phyloP scores from a whole-genome alignment of 2,113 vertebrate species.

The Sprattus sprattus region DNA sequence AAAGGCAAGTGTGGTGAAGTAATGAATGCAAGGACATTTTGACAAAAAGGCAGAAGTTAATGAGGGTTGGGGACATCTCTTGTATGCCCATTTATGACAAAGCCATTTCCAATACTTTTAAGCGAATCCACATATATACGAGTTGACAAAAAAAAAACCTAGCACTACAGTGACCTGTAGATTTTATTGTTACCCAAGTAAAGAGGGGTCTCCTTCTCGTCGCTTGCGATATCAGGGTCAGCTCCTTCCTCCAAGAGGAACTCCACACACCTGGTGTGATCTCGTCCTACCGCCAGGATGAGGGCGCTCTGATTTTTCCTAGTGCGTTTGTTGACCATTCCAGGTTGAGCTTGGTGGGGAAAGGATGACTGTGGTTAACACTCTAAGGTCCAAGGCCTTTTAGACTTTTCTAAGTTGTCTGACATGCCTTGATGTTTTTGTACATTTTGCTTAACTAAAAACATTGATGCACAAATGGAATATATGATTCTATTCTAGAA shows the following conservation, averaged over 20 bases:
- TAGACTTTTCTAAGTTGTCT: too few species aligned
- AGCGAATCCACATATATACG: too few species aligned
- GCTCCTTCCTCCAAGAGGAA: slow-evolving; percentile 78
- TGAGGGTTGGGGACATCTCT: too few species aligned
- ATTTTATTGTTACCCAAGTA: slow-evolving; percentile 74
- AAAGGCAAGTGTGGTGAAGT: neutral
- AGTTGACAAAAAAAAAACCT: neutral
- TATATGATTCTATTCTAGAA: too few species aligned
- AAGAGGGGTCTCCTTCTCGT: slow-evolving; percentile 78
- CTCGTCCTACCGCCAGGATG: slow-evolving; percentile 72
- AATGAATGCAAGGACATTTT: neutral
- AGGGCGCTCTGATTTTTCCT: slow-evolving; percentile 79
- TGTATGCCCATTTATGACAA: too few species aligned
- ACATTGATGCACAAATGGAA: too few species aligned
- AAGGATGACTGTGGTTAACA: neutral
- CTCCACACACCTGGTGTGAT: slow-evolving; percentile 72
- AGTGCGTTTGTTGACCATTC: slow-evolving; percentile 76
- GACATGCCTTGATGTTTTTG: too few species aligned
- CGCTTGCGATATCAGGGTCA: slow-evolving; percentile 80
- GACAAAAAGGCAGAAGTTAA: neutral
- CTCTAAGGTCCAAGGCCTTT: neutral
- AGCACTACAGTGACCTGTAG: neutral
- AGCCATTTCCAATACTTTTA: too few species aligned
- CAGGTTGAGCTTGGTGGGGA: slow-evolving; percentile 69
- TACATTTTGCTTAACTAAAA: too few species aligned